Evolutionary conservation across 2,113 vertebrate genomes (phyloP), one percentile per base, ranked within the genome.

Genomic region (Bostrychus sinensis): DNA sequence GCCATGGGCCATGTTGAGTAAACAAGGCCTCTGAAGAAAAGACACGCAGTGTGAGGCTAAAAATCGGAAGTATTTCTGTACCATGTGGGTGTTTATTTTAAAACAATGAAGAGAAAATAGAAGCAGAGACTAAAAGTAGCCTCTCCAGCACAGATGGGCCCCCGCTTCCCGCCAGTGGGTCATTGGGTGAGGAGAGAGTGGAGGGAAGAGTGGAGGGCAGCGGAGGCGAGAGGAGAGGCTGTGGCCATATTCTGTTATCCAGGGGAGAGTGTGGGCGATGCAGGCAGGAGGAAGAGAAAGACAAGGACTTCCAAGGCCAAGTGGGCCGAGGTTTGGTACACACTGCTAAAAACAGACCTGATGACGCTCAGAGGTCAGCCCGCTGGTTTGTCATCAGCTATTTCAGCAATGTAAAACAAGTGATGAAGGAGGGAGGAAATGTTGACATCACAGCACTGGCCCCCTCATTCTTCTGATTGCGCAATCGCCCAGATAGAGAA

Each of bases 151-250:
- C 76, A 85, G 80, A 84, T 83, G 53, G 78, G 51, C 75, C 89
- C 86, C 77, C 88, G 73, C 84, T 91, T 92, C 91, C 91, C 90
- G 87, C 89, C 90, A 91, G 88, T 91, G 89, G 91, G 89, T 92
- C 91, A 91, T 88, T 92, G 89, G 89, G 90, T 90, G 90, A 90
- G 83, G 62, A 68, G 71, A 42, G 55, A 84, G 75, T 76, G 83
- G 72, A 80, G 78, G 72, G 76, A 75, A 43, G 51, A 85, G 74
- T 76, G 82, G 70, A 79, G 76, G 70, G 73, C 62, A 78, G 62
- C 61, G 87, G 78, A 80, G 78, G 77, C 57, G 45, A 72, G 78
- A 43, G 64, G 73, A 75, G 85, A 79, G 75, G 81, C 78, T 80
- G 58, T 81, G 83, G 77, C 81, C 50, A 9, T 61, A 30, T 39